Evolutionary conservation across 2,113 vertebrate genomes (phyloP).

Genomic region (Etia nguti): DNA sequence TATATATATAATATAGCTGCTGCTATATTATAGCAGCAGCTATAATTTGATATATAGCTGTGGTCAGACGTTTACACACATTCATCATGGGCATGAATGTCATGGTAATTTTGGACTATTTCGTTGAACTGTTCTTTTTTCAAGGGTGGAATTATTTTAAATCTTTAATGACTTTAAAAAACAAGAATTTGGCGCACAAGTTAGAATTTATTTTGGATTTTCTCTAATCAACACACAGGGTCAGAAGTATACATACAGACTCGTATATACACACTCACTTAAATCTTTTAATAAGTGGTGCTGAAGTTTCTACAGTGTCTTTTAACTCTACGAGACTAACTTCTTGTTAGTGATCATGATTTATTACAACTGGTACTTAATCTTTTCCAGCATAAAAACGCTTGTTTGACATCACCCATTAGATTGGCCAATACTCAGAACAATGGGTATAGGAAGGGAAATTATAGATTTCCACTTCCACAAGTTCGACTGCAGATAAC

Average conservation of each 20-base stretch:
- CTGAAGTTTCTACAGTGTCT: neutral
- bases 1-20: no score
- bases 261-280: neutral
- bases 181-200: neutral
- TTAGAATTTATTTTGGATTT: neutral
- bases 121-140: neutral
- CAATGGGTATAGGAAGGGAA: neutral
- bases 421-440: neutral
- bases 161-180: neutral
- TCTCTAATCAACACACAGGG: neutral
- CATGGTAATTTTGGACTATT: neutral
- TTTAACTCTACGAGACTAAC: neutral
- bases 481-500: neutral
- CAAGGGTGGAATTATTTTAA: neutral
- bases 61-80: neutral
- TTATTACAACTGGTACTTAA: neutral
- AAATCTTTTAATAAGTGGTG: neutral
- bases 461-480: neutral
- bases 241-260: neutral
- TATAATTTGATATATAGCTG: neutral
- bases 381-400: neutral
- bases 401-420: neutral
- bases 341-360: neutral
- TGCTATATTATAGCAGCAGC: no score
- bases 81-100: neutral